phyloP scores from a whole-genome alignment of 1,140 invertebrate species.

The Elysia chlorotica region DNA sequence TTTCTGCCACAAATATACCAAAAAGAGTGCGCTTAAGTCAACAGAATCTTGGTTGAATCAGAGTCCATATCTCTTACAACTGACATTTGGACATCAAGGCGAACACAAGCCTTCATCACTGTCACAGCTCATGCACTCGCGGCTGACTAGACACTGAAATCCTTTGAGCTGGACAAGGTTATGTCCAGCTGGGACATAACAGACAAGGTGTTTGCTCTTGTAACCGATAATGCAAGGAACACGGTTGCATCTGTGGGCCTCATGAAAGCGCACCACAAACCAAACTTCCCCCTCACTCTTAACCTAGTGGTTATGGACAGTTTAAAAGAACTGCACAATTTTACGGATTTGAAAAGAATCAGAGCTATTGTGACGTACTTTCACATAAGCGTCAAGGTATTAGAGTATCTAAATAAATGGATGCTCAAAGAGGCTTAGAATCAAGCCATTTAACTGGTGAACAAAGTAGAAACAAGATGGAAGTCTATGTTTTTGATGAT shows the following conservation, averaged over 20 bases:
- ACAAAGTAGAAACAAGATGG: not conserved
- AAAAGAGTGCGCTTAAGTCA: not conserved
- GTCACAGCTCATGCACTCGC: not conserved
- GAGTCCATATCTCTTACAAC: not conserved
- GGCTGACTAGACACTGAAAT: not conserved
- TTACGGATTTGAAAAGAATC: not conserved
- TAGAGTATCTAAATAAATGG: not conserved
- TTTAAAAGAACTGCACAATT: not conserved
- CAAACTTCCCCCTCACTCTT: not conserved
- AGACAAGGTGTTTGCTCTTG: not conserved
- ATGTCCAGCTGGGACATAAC: not conserved
- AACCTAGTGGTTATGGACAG: not conserved
- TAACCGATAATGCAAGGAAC: constrained; percentile 7
- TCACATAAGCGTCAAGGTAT: not conserved
- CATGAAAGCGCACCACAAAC: not conserved
- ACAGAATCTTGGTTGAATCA: not conserved
- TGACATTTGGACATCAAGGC: not conserved
- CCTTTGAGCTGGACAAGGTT: not conserved
- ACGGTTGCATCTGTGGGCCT: not conserved
- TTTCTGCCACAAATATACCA: not conserved
- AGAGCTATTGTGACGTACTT: not conserved
- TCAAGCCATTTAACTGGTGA: not conserved
- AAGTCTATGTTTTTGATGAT: not conserved
- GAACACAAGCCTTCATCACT: not conserved
- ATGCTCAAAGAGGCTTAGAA: not conserved